Evolutionary conservation across 2,888 invertebrate species (phyloP).

Genomic region (Pandemis cinnamomeana): DNA sequence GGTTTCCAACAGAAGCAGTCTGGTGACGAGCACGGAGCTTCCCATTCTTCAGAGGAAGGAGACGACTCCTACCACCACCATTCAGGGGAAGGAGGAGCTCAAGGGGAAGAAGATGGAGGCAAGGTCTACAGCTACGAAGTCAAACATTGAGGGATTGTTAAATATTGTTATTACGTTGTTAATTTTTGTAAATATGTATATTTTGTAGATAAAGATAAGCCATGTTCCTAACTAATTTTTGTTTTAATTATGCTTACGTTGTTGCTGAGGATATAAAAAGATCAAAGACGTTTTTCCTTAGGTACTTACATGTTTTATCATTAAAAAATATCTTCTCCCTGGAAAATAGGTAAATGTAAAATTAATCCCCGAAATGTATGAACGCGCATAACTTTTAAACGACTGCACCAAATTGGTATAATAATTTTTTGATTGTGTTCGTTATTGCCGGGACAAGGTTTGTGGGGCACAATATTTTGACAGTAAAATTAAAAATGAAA

Average conservation of each 20-base stretch:
- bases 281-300: background rate
- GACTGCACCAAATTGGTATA: too few relatives aligned
- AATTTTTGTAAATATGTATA: conserved; percentile 74
- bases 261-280: background rate
- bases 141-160: conserved; percentile 64
- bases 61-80: conserved; percentile 78
- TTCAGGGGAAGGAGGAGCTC: conserved; percentile 77
- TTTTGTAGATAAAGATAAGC: conserved; percentile 69
- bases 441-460: too few relatives aligned
- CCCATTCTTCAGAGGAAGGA: conserved; percentile 80
- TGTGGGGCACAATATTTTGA: too few relatives aligned
- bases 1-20: conserved; percentile 83
- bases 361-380: too few relatives aligned
- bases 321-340: too few relatives aligned
- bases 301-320: too few relatives aligned
- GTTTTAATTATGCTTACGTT: conserved; percentile 9
- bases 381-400: too few relatives aligned
- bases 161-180: conserved; percentile 69
- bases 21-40: conserved; percentile 67
- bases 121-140: conserved; percentile 78
- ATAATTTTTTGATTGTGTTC: too few relatives aligned
- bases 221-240: conserved; percentile 48
- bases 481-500: too few relatives aligned
- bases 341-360: too few relatives aligned
- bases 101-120: conserved; percentile 59